phyloP scores from a whole-genome alignment of 1,140 invertebrate genomes.

The Drosophila pallidifrons region DNA sequence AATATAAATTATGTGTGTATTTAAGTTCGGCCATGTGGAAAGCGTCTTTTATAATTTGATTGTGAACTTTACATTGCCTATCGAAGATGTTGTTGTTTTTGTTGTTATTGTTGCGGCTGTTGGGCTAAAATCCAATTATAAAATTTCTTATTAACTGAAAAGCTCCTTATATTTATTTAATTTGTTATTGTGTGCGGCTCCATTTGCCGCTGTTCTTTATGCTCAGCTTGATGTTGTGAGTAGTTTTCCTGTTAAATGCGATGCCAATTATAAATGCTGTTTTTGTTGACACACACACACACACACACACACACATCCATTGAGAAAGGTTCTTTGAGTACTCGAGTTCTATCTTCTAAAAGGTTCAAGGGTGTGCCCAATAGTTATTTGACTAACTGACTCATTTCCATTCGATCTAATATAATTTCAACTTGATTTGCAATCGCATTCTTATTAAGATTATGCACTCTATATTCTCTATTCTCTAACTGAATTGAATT shows the following conservation, averaged over 20 bases:
- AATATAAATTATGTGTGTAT: background rate
- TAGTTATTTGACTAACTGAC: background rate
- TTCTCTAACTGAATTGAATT: constrained; percentile 62
- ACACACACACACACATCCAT: background rate
- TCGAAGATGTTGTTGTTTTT: constrained; percentile 19
- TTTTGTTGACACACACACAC: constrained; percentile 39
- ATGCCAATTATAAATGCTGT: constrained; percentile 35
- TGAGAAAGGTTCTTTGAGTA: constrained; percentile 33
- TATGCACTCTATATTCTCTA: background rate
- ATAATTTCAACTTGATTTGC: background rate
- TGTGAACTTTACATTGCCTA: constrained; percentile 18
- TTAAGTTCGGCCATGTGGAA: constrained; percentile 7
- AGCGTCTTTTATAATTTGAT: constrained; percentile 22
- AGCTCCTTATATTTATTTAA: constrained; percentile 83
- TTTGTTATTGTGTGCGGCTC: constrained; percentile 75
- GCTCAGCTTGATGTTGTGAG: constrained; percentile 8
- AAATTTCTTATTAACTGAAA: constrained; percentile 79
- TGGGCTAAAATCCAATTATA: constrained; percentile 75
- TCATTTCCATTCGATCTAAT: too few relatives aligned
- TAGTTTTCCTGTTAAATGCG: constrained; percentile 21
- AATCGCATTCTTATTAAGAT: too few relatives aligned
- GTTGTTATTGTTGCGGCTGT: constrained; percentile 17
- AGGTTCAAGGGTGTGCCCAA: too few relatives aligned
- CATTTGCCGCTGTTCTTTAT: background rate
- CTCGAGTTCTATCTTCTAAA: too few relatives aligned